Percentiles rank a stretch among this genome's conserved stretches.
These are phyloP conservation scores for Lycia hirtaria DNA, from an alignment of 2,888 invertebrate genomes.

Conservation along the genomic window DNA sequence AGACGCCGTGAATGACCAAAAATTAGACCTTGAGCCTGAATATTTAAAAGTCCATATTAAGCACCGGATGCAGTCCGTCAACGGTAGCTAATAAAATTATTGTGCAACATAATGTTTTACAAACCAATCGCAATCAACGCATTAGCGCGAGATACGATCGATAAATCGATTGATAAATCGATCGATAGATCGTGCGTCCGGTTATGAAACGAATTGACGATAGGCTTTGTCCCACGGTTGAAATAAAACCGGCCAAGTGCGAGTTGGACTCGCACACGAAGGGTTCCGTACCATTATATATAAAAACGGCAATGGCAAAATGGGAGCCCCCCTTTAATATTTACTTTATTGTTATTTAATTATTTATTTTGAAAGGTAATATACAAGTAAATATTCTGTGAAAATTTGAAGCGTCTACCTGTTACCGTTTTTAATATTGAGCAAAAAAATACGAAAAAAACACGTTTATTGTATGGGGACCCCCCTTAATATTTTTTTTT, in stretches of 20 bases:
- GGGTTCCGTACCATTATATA: no score
- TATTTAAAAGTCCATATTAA: conserved; percentile 20
- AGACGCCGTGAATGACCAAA: no score
- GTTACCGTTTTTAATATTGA: no score
- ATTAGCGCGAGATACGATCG: conserved; percentile 40
- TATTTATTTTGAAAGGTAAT: no score
- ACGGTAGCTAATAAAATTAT: conserved; percentile 35
- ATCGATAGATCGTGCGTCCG: conserved; percentile 51
- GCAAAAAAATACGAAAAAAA: no score
- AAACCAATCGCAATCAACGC: conserved; percentile 49
- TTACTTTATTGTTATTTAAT: no score
- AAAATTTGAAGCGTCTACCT: no score
- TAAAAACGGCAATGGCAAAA: not conserved
- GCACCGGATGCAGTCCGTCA: conserved; percentile 37
- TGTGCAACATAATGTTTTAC: conserved; percentile 48
- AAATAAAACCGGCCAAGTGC: not conserved
- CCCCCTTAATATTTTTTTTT: no score
- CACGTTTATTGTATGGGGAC: no score
- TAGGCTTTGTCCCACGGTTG: conserved; percentile 16
- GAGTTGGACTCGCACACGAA: no score
- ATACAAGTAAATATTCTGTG: no score
- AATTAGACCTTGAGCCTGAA: not conserved
- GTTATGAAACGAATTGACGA: conserved; percentile 47
- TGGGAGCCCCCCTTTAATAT: no score
- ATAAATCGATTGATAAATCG: conserved; percentile 44